Conservation (phyloP, 2,797 vertebrate genomes). For the Merluccius polli region DNA sequence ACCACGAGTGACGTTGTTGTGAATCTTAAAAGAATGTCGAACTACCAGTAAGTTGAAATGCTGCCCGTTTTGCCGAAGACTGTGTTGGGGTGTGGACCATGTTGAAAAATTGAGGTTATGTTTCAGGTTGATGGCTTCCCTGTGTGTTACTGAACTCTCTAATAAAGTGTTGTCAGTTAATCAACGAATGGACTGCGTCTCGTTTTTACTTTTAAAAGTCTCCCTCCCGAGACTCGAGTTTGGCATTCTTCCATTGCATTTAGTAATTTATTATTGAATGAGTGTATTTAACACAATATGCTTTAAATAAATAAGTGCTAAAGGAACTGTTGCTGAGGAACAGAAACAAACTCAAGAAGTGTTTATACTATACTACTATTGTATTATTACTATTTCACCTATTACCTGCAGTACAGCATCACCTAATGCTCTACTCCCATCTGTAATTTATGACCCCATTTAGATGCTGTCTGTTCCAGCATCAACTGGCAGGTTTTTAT, state of each 20-base stretch:
- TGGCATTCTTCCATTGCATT: too few species aligned
- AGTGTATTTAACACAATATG: too few species aligned
- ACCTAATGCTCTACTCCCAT: not conserved
- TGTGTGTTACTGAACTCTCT: constrained; percentile 55
- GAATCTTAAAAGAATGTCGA: not conserved
- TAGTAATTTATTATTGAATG: too few species aligned
- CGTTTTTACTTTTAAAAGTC: not conserved
- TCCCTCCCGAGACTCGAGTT: too few species aligned
- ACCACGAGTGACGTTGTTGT: not conserved
- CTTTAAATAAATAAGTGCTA: too few species aligned
- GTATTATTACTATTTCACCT: too few species aligned
- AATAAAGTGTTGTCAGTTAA: constrained; percentile 64
- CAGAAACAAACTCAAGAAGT: too few species aligned
- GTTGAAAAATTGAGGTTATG: constrained; percentile 35
- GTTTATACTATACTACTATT: too few species aligned
- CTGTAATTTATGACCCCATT: not conserved
- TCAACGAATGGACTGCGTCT: not conserved
- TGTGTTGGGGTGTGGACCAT: constrained; percentile 35
- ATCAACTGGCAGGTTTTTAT: too few species aligned
- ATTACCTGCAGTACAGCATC: too few species aligned
- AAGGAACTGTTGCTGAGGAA: too few species aligned
- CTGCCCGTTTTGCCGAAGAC: constrained; percentile 22
- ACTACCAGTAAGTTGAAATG: constrained; percentile 33
- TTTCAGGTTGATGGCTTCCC: constrained; percentile 38
- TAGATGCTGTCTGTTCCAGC: not conserved